Evolutionary conservation across 2,888 invertebrate genomes (phyloP), one percentile per base, ranked within the genome.

Genomic region (Neoitamus cyanurus): DNA sequence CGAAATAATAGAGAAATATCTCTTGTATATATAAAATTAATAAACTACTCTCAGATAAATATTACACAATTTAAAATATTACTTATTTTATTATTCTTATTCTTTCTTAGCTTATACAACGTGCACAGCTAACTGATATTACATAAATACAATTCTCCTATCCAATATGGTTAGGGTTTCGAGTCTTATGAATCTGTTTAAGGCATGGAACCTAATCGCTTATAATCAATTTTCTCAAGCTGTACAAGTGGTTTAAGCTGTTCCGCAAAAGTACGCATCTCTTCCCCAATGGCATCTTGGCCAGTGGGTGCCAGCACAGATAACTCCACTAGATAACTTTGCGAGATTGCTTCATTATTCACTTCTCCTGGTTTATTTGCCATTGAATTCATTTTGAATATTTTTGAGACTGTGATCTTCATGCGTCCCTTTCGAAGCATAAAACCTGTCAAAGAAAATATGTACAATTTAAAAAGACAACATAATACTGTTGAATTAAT

Each of bases 371-470:
- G 92, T 89, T 95, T 95, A 46, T 94, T 94, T 86, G 94, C 94
- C 91, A 94, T 94, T 83, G 95, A 95, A 68, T 93, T 93, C 91
- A 96, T 94, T 93, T 97, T 97, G 88, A 96, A 97, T 85, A 98
- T 95, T 91, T 98, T 98, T 0, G 98, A 97, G 0, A 99, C 98
- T 0, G 97, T 98, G 25, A 98, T 96, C 91, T 99, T 99, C 97
- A 99, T 98, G 85, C 98, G 93, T 0, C 98, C 99, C 91, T 99
- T 99, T 85, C 98, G 94, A 89, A 98, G 98, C 95, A 98, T 97
- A 89, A 96, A 98, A 3, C 90, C 90, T 90, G 68, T 20, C 5
- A 83, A 36, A n/a, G 36, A 48, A n/a, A 20, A 11, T 34, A 72
- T 28, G 15, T 9, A 68, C 13, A 15, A 31, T 37, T 42, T 1